Evolutionary conservation across 1,140 invertebrate species (phyloP).

Genomic region (Megathymus violae): DNA sequence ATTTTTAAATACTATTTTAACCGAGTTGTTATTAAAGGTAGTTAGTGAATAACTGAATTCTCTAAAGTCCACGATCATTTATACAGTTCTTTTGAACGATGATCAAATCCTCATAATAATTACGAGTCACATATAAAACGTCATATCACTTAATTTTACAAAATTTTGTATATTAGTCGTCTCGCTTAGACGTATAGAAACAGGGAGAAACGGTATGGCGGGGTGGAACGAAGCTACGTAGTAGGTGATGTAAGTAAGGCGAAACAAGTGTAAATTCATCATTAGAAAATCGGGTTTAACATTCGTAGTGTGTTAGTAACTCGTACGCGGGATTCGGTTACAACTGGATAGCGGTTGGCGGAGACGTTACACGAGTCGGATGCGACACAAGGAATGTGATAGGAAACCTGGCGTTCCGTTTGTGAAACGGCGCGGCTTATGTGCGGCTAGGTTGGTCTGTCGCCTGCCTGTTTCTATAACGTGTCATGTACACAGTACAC

Average conservation of each 20-base stretch:
- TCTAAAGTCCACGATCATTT: conserved; percentile 79
- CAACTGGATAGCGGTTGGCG: conserved; percentile 15
- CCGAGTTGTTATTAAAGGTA: conserved; percentile 79
- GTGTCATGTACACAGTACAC: conserved; percentile 46
- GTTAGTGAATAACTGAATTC: conserved; percentile 81
- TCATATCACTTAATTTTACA: conserved; percentile 78
- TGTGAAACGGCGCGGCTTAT: conserved; percentile 18
- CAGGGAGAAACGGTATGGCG: conserved; percentile 29
- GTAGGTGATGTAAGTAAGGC: not conserved
- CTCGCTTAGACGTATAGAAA: conserved; percentile 34
- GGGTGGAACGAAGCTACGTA: conserved; percentile 26
- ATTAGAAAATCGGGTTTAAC: conserved; percentile 21
- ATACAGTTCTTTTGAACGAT: conserved; percentile 81
- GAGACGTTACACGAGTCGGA: not conserved
- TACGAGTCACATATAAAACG: conserved; percentile 65
- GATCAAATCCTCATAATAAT: conserved; percentile 75
- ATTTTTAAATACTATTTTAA: conserved; percentile 81
- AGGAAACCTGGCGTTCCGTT: conserved; percentile 11
- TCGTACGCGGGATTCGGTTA: conserved; percentile 10
- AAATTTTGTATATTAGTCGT: conserved; percentile 59
- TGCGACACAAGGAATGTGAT: conserved; percentile 26
- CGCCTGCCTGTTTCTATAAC: conserved; percentile 32
- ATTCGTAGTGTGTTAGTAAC: conserved; percentile 29
- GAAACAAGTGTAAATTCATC: too few species aligned
- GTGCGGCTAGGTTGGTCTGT: too few species aligned